Percentiles rank a stretch among this genome's conserved stretches.
Evolutionary conservation across 2,113 vertebrate species (phyloP).

Genomic region (Strix uralensis): DNA sequence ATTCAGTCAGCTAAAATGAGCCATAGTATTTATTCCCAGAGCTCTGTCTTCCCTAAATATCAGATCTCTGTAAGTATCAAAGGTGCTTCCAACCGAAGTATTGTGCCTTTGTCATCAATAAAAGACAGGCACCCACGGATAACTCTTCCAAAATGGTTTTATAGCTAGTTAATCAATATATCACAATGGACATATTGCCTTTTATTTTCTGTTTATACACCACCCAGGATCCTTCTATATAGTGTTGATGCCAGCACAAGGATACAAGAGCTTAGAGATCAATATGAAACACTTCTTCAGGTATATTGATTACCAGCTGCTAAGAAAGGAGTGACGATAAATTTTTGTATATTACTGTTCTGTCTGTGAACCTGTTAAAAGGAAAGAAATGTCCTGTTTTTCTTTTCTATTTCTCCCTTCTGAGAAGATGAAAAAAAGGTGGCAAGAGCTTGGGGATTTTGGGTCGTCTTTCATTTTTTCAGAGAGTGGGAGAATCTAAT

Average conservation of each 20-base stretch:
- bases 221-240: not conserved
- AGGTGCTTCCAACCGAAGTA: not conserved
- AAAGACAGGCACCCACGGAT: not conserved
- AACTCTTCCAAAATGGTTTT: conserved; percentile 41
- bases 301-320: conserved; percentile 14
- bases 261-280: not conserved
- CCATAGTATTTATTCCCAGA: conserved; percentile 1
- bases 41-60: not conserved
- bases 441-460: not conserved
- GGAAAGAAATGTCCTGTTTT: not conserved
- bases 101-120: not conserved
- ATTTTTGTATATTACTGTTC: not conserved
- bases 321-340: not conserved
- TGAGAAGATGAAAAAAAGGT: not conserved
- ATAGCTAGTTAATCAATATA: conserved; percentile 18
- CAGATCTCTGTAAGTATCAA: not conserved
- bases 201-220: conserved; percentile 13
- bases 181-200: not conserved
- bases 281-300: conserved; percentile 18
- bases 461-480: not conserved
- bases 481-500: not conserved
- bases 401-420: not conserved
- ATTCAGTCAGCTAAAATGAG: conserved; percentile 17
- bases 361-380: not conserved
- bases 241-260: not conserved